Percentiles rank a stretch among this genome's conserved stretches.
phyloP scores from a whole-genome alignment of 2,888 invertebrate species.

The Tiphia femorata region DNA sequence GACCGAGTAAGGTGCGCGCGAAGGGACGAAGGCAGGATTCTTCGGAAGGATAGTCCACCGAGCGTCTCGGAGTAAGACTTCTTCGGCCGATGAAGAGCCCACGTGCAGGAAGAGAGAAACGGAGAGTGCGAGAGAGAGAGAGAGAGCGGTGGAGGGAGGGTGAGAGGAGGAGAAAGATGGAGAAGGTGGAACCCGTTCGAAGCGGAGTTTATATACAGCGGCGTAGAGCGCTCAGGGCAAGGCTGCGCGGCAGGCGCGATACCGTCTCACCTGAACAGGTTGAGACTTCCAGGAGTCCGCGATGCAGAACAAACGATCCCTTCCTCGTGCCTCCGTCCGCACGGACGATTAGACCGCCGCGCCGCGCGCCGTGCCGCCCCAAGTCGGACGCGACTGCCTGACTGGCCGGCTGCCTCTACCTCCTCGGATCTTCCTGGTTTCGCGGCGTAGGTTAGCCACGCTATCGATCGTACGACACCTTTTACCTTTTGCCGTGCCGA shows the following conservation, averaged over 20 bases:
- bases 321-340: slow-evolving; percentile 36
- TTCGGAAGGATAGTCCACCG: slow-evolving; percentile 40
- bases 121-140: not conserved
- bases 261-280: slow-evolving; percentile 52
- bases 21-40: slow-evolving; percentile 38
- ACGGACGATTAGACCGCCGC: slow-evolving; percentile 42
- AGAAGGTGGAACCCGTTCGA: slow-evolving; percentile 49
- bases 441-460: no score
- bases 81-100: slow-evolving; percentile 45
- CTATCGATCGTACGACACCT: no score
- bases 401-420: no score
- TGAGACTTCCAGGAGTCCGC: slow-evolving; percentile 44
- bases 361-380: no score
- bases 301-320: slow-evolving; percentile 53
- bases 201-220: slow-evolving; percentile 50
- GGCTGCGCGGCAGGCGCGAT: slow-evolving; percentile 53
- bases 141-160: not conserved
- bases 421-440: no score
- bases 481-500: no score
- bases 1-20: slow-evolving; percentile 16
- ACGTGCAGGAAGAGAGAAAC: no score
- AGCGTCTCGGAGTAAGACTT: slow-evolving; percentile 44
- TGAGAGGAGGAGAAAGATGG: not conserved
- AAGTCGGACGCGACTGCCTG: no score
- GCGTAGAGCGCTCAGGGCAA: slow-evolving; percentile 46